Conservation (phyloP, 2,888 invertebrate genomes). For the Hemaris fuciformis region DNA sequence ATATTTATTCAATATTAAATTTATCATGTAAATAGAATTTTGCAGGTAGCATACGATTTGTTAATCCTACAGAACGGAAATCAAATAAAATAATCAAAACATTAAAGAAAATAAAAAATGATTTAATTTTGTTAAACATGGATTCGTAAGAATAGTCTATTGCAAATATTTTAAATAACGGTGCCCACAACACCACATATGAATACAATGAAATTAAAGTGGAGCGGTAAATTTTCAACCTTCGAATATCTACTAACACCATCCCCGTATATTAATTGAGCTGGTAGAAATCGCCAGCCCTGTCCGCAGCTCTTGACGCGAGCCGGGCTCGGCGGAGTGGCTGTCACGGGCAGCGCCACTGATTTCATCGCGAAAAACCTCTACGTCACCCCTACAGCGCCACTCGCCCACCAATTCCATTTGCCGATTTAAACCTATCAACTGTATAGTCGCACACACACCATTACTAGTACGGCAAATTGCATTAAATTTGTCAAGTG, state of each 20-base stretch:
- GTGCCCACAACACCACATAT: too few relatives aligned
- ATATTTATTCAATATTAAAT: too few relatives aligned
- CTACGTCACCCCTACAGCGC: constrained; percentile 42
- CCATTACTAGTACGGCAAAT: background rate
- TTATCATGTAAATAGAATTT: too few relatives aligned
- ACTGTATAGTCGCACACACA: background rate
- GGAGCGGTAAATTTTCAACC: background rate
- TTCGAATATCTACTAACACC: background rate
- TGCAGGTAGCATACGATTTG: too few relatives aligned
- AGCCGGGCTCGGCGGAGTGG: constrained; percentile 42
- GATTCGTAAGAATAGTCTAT: too few relatives aligned
- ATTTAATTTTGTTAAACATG: too few relatives aligned
- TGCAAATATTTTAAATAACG: too few relatives aligned
- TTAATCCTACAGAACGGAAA: too few relatives aligned
- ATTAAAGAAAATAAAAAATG: too few relatives aligned
- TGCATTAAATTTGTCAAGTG: background rate
- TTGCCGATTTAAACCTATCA: constrained; percentile 17
- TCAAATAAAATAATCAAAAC: too few relatives aligned
- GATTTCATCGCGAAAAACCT: constrained; percentile 56
- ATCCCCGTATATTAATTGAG: background rate
- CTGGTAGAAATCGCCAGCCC: constrained; percentile 36
- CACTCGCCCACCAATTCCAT: constrained; percentile 57
- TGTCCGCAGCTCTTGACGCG: constrained; percentile 26
- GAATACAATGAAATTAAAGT: background rate
- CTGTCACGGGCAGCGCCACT: constrained; percentile 57